Conservation (phyloP, 1,140 invertebrate genomes). For the Drosophila chauvacae region DNA sequence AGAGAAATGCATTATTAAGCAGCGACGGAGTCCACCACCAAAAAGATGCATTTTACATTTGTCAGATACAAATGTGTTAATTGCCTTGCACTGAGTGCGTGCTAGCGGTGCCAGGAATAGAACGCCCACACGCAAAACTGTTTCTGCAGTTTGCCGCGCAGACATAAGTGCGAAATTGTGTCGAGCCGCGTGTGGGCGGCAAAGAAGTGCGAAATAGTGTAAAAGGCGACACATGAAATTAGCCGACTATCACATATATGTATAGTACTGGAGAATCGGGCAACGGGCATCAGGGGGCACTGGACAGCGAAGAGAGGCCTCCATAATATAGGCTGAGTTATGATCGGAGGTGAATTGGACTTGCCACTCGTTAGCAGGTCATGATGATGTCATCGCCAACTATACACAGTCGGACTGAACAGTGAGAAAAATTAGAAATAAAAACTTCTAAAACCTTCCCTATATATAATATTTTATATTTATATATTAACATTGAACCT, state of each 20-base stretch:
- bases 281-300: neutral
- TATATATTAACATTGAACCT: neutral
- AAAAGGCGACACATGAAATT: constrained; percentile 67
- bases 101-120: constrained; percentile 67
- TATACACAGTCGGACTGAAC: neutral
- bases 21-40: constrained; percentile 26
- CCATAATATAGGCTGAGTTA: constrained; percentile 44
- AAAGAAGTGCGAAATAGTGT: constrained; percentile 75
- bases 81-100: constrained; percentile 68
- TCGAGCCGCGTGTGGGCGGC: constrained; percentile 69
- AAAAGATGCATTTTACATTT: constrained; percentile 77
- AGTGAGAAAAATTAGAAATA: neutral
- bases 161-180: constrained; percentile 65
- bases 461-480: neutral
- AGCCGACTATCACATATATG: constrained; percentile 51
- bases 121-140: constrained; percentile 72
- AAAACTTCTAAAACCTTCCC: no score
- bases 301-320: constrained; percentile 18
- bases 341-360: constrained; percentile 49
- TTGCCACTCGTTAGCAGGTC: constrained; percentile 49
- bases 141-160: constrained; percentile 31
- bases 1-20: constrained; percentile 51
- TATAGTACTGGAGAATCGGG: constrained; percentile 15
- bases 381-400: constrained; percentile 62
- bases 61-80: constrained; percentile 83